Base-by-base conservation (phyloP, 2,797 vertebrate species). In the Euthynnus affinis region DNA sequence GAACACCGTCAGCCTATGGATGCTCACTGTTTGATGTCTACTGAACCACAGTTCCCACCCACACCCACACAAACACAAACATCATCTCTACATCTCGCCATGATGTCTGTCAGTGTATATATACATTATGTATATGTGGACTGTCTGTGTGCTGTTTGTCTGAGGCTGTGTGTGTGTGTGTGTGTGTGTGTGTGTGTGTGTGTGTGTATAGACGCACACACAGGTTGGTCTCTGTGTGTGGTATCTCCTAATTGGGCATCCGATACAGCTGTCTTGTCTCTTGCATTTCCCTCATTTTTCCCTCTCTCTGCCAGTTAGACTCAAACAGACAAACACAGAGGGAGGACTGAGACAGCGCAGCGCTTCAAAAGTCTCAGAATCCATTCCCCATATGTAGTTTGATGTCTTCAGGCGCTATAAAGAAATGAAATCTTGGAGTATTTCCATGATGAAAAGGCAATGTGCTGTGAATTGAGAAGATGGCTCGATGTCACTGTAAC, bases 21-120 rank as follows among this genome's bases (percentile, higher is more conserved):
- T 88, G 90, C 90, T 87, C 67, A 37, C 37, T 4, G 69, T 92
- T 93, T 93, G 91, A 94, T 93, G 89, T 91, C 81, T 80, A 72
- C 78, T 89, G 82, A 85, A 81, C 48, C 57, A 32, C 51, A 60
- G 56, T 27, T 78, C 70, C 49, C 69, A 75, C 63, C 23, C 32
- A 61, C 63, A 34, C 53, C 25, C 14, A 10, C 53, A 2, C 48
- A 12, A 25, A 68, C 57, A 37, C 27, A 34, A 49, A 76, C 52
- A 62, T 56, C 58, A 52, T 72, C 74, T 66, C 74, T 37, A 57
- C 37, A 67, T 66, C 52, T 79, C 44, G 72, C 23, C 76, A 78
- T 60, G 80, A 90, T 57, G 57, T 82, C 49, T 81, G 34, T 15
- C 70, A 52, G 40, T 53, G 44, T 34, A 62, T 29, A 66, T 64